These are phyloP conservation scores for Epinotia nisella DNA, from an alignment of 2,888 invertebrate species.

Conservation along the genomic window DNA sequence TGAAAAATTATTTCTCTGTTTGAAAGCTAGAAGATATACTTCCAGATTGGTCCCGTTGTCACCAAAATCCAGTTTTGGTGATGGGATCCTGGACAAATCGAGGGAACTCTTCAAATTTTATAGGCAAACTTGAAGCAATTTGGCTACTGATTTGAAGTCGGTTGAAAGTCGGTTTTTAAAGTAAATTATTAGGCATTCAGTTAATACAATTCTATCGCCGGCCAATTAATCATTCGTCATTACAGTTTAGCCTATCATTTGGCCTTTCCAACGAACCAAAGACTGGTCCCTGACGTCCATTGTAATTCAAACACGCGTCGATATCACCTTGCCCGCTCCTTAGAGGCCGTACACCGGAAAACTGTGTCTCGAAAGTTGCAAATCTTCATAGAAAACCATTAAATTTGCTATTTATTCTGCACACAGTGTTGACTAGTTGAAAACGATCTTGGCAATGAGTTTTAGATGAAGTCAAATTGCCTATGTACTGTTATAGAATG, in stretches of 20 bases:
- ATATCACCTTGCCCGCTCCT: conserved; percentile 28
- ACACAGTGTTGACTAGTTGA: conserved; percentile 26
- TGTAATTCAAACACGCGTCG: conserved; percentile 32
- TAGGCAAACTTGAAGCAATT: too few species aligned
- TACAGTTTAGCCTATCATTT: neutral
- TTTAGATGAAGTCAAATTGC: conserved; percentile 33
- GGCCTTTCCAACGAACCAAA: conserved; percentile 25
- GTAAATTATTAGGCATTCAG: too few species aligned
- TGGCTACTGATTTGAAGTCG: too few species aligned
- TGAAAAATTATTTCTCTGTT: too few species aligned
- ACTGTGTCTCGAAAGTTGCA: conserved; percentile 37
- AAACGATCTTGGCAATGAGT: conserved; percentile 34
- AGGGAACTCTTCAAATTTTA: too few species aligned
- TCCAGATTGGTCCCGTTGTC: too few species aligned
- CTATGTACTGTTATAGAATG: conserved; percentile 12
- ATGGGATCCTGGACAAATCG: too few species aligned
- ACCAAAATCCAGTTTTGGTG: too few species aligned
- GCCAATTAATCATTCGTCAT: neutral
- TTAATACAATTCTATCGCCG: too few species aligned
- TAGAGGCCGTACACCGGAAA: conserved; percentile 42
- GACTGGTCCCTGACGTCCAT: conserved; percentile 26
- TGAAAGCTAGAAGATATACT: too few species aligned
- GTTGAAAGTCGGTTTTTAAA: too few species aligned
- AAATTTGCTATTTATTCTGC: conserved; percentile 32
- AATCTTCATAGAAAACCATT: conserved; percentile 37